Percentiles rank a stretch among this genome's conserved stretches.
Evolutionary conservation across 1,140 invertebrate species (phyloP).

Genomic region (Cherax quadricarinatus): DNA sequence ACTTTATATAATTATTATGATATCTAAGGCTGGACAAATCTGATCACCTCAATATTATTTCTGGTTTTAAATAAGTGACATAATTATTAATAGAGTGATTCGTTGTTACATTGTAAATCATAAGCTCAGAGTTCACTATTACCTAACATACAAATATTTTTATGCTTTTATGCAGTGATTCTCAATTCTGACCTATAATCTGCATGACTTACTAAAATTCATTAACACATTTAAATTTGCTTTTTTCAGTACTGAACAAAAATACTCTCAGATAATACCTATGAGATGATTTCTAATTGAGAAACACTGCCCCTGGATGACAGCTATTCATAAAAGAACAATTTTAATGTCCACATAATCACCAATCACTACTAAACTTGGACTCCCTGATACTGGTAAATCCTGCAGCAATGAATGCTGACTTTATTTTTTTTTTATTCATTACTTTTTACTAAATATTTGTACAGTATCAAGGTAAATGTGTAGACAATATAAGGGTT

Average conservation of each 20-base stretch:
- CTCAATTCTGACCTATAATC: neutral
- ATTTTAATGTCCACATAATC: neutral
- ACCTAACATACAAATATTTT: neutral
- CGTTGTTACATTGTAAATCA: conserved; percentile 20
- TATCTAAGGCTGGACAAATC: conserved; percentile 29
- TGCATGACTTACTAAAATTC: neutral
- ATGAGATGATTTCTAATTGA: neutral
- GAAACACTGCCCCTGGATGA: neutral
- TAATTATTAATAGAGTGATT: conserved; percentile 21
- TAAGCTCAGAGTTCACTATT: conserved; percentile 28
- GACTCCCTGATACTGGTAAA: neutral
- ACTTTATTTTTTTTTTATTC: neutral
- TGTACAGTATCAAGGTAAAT: neutral
- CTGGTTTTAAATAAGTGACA: neutral
- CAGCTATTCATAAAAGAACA: neutral
- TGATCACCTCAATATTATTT: conserved; percentile 4
- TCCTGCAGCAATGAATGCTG: neutral
- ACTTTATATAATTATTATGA: neutral
- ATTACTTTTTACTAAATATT: neutral
- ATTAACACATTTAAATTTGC: neutral
- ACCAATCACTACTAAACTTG: neutral
- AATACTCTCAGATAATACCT: neutral
- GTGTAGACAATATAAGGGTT: neutral
- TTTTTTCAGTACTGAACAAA: neutral
- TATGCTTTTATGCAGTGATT: neutral